Conservation (phyloP, 2,113 vertebrate genomes). For the Tragelaphus imberbis region DNA sequence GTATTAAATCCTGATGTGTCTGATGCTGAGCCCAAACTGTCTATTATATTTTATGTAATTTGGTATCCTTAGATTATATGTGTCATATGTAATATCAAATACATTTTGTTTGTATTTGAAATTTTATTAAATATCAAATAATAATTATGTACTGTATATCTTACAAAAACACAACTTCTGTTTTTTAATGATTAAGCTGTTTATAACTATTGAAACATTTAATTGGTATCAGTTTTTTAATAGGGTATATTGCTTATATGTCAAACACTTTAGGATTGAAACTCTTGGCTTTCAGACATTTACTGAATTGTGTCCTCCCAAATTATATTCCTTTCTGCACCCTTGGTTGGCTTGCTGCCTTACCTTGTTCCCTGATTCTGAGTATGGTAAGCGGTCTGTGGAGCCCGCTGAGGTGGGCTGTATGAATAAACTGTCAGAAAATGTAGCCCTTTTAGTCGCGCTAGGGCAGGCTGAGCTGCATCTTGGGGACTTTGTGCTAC, state of each 20-base stretch:
- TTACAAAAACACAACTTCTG: neutral
- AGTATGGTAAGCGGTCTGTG: constrained; percentile 76
- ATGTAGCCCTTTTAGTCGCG: constrained; percentile 78
- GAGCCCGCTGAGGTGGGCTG: constrained; percentile 82
- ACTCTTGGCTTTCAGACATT: neutral
- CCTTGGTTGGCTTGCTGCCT: constrained; percentile 69
- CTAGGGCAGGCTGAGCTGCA: constrained; percentile 85
- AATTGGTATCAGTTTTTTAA: neutral
- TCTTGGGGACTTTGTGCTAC: constrained; percentile 82
- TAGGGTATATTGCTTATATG: neutral
- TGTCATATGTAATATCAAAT: neutral
- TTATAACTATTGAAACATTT: neutral
- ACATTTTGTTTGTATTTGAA: neutral
- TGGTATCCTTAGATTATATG: neutral
- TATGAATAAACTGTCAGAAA: constrained; percentile 81
- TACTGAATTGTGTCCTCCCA: neutral
- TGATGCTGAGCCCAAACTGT: neutral
- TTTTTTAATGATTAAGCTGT: neutral
- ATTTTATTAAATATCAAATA: neutral
- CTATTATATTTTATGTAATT: neutral
- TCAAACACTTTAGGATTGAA: neutral
- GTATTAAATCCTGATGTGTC: neutral
- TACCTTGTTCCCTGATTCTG: constrained; percentile 86
- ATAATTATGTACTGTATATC: neutral
- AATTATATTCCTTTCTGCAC: constrained; percentile 27